Base-by-base conservation (phyloP, 2,797 vertebrate genomes). In the Avahi laniger region DNA sequence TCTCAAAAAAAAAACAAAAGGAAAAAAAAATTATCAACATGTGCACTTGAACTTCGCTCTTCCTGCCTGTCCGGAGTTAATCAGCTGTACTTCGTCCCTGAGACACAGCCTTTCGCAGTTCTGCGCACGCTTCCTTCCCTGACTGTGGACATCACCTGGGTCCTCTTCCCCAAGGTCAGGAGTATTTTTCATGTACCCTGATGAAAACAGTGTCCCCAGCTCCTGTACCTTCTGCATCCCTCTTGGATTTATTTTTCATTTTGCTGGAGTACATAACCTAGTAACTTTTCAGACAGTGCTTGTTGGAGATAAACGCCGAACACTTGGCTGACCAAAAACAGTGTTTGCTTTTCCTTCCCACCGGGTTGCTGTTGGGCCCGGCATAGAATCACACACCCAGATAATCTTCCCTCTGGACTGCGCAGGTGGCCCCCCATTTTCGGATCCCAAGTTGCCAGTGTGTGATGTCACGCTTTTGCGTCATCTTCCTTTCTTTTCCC, bases 261-360 rank as follows among this genome's bases (percentile, higher is more conserved):
- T 92, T 89, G 82, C 91, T 46, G 5, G 22, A 73, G 50, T 35
- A 26, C 69, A 30, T 57, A 76, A 92, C 81, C 92, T 24, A 83
- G 90, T 35, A 38, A 79, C 80, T 52, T 83, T 84, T 82, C 86
- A 50, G 89, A 85, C 18, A 69, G 61, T 94, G 81, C 69, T 82
- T 82, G 86, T 78, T 46, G 73, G 96, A 95, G 85, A 86, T 69
- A 69, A 81, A 81, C 65, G 86, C 91, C 3, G 48, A 70, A 83
- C 79, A 72, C 48, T 69, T 63, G 91, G 93, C 89, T 7, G 46
- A 65, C 87, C 81, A 33, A 63, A 67, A 73, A 35, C 13, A 22
- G 48, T 43, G 85, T 63, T 76, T 92, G 70, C 65, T 57, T 73
- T 82, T 30, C 61, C 38, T 80, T 35, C 43, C 9, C 20, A 28